Evolutionary conservation across 2,888 invertebrate genomes (phyloP), one percentile per base, ranked within the genome.

Genomic region (Penaeus monodon): DNA sequence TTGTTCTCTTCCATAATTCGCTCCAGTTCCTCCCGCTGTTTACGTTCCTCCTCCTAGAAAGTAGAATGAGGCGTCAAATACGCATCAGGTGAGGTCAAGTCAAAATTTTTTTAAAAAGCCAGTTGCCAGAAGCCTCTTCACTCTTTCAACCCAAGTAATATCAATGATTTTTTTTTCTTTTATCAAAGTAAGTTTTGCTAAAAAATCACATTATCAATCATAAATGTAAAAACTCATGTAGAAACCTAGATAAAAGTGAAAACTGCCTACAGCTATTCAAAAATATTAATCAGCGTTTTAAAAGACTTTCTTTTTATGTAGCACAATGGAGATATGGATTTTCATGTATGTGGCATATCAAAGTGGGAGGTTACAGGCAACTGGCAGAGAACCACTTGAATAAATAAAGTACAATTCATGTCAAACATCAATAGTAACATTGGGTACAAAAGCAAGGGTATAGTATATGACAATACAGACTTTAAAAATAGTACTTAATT

Each of bases 1-100:
- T 98, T 98, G 94, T 99, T 99, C 94, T 99, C 98, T 92, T 97
- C 97, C 95, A 98, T 96, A 93, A 98, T 98, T 93, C 95, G 95
- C 94, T 98, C 98, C 93, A 98, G 95, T 93, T 98, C 97, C 94
- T 97, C 96, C 92, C 97, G 96, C 94, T 98, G 98, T 94, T 96
- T 95, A 93, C 95, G 95, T 94, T 99, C 98, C 95, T 98, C 98
- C 94, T 98, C 98, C 98, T 99, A 90, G 88, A 90, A 90, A 89
- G 65, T 66, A 88, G 88, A 85, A 83, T 78, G 68, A 49, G 27
- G 81, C 29, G 84, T 88, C 84, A 88, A 65, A 70, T 24, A 73
- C 44, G 65, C 44, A 44, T 73, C 74, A 81, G 29, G 64, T 27
- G 12, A 20, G 22, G 24, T 29, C 65, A 49, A 24, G 44, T 68